Conservation (phyloP, 2,113 vertebrate genomes). For the Sphyrna mokarran region DNA sequence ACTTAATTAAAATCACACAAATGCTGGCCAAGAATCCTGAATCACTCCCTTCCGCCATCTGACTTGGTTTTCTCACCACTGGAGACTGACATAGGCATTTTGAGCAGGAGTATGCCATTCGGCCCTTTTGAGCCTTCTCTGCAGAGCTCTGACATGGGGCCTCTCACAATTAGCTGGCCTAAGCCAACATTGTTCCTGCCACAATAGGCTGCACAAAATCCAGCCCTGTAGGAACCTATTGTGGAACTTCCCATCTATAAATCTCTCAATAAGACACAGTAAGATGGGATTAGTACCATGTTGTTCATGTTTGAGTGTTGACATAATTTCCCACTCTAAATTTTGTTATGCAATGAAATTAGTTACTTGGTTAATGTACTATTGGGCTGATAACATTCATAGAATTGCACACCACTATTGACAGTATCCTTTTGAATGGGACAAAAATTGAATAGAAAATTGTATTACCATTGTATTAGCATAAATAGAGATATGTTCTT, state of each 20-base stretch:
- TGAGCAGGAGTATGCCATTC: too few species aligned
- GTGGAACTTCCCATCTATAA: not conserved
- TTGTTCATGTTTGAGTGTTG: not conserved
- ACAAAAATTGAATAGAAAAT: not conserved
- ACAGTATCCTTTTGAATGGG: not conserved
- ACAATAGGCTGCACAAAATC: not conserved
- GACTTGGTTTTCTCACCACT: not conserved
- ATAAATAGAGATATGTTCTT: not conserved
- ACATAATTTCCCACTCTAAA: not conserved
- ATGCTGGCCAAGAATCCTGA: not conserved
- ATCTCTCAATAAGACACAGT: not conserved
- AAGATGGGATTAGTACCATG: not conserved
- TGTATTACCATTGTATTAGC: not conserved
- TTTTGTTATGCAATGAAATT: not conserved
- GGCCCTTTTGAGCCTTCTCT: too few species aligned
- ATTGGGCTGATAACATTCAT: not conserved
- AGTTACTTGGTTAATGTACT: not conserved
- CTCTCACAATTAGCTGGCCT: too few species aligned
- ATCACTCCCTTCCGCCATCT: not conserved
- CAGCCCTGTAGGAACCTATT: not conserved
- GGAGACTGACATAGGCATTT: not conserved
- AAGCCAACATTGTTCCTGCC: not conserved
- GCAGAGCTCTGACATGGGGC: too few species aligned
- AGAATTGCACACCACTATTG: not conserved
- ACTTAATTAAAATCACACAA: too few species aligned